These are phyloP conservation scores for Steinernema feltiae DNA, from an alignment of 1,140 invertebrate genomes.

Conservation along the genomic window DNA sequence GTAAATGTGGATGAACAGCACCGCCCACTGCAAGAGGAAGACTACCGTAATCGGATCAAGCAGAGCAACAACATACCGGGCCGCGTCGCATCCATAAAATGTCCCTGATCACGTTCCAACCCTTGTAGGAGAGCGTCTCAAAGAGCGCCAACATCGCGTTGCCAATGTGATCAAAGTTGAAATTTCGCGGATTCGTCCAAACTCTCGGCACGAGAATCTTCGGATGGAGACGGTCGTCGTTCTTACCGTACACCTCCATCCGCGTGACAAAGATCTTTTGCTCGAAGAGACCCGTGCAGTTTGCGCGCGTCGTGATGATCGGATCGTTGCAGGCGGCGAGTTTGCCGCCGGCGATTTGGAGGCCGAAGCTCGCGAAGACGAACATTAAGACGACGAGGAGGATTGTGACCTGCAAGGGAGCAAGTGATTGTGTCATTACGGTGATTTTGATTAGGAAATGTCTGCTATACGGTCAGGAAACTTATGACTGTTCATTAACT, in stretches of 20 bases:
- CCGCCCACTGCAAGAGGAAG: no score
- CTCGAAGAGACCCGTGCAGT: conserved; percentile 91
- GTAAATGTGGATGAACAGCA: conserved; percentile 97
- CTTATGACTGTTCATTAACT: no score
- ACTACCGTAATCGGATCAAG: no score
- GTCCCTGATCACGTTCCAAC: conserved; percentile 96
- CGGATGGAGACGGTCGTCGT: conserved; percentile 73
- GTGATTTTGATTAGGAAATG: no score
- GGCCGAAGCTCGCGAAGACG: conserved; percentile 96
- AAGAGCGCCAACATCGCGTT: conserved; percentile 96
- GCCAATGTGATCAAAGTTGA: conserved; percentile 93
- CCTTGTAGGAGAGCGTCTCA: conserved; percentile 98
- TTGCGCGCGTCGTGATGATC: conserved; percentile 69
- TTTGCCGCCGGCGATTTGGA: conserved; percentile 90
- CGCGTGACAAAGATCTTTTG: conserved; percentile 88
- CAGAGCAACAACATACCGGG: no score
- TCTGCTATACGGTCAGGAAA: no score
- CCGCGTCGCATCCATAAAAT: conserved; percentile 88
- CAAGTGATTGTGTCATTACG: no score
- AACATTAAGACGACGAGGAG: conserved; percentile 96
- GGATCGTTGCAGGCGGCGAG: conserved; percentile 95
- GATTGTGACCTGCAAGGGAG: conserved; percentile 87
- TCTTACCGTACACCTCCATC: conserved; percentile 83
- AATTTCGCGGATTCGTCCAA: conserved; percentile 92
- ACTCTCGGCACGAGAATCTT: conserved; percentile 91